Evolutionary conservation across 2,797 vertebrate species (phyloP).

Genomic region (Eremophila alpestris): DNA sequence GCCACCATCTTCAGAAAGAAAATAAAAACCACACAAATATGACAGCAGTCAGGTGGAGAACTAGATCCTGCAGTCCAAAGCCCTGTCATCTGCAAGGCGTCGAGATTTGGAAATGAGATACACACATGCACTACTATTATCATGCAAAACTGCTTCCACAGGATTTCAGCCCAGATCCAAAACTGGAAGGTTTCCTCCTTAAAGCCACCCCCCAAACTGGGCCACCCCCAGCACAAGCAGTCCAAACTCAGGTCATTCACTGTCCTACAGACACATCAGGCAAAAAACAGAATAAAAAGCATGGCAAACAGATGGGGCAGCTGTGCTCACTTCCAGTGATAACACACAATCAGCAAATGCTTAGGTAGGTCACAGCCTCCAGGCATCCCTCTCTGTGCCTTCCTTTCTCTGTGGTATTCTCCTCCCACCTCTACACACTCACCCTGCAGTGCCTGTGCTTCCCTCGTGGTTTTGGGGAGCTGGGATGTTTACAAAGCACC

Average conservation of each 20-base stretch:
- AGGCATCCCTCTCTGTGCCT: neutral
- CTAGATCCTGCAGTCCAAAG: neutral
- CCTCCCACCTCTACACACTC: neutral
- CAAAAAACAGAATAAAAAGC: neutral
- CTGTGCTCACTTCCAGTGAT: neutral
- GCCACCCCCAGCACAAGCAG: neutral
- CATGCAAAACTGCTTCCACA: neutral
- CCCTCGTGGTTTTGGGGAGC: neutral
- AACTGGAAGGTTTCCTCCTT: neutral
- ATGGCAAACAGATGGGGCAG: neutral
- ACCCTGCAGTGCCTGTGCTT: neutral
- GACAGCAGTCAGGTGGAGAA: neutral
- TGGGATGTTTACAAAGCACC: neutral
- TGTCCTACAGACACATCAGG: neutral
- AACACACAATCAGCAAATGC: neutral
- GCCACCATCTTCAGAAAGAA: neutral
- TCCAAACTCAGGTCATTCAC: neutral
- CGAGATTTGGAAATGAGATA: constrained; percentile 22
- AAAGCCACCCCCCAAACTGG: rapidly evolving
- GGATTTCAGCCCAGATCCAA: neutral
- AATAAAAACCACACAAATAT: neutral
- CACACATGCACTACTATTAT: neutral
- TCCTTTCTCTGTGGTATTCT: neutral
- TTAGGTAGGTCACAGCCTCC: neutral
- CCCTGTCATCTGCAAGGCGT: constrained; percentile 12